Evolutionary conservation across 2,797 vertebrate species (phyloP).

Genomic region (Erpetoichthys calabaricus): DNA sequence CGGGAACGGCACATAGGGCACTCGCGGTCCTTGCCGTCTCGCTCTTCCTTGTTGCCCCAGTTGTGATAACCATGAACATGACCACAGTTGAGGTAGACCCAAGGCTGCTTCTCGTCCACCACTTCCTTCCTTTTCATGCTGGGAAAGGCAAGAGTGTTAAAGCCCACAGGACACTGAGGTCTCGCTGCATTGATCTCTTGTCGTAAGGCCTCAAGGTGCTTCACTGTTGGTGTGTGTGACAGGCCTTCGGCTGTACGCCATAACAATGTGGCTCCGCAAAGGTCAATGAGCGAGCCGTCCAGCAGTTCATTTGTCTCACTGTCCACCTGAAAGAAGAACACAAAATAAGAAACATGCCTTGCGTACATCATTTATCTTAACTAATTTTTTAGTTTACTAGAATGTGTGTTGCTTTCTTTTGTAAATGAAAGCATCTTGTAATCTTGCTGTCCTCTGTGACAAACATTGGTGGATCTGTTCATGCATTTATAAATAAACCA

Average conservation of each 20-base stretch:
- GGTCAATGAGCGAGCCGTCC: slow-evolving; percentile 88
- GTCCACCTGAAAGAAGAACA: slow-evolving; percentile 59
- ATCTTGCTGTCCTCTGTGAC: too few species aligned
- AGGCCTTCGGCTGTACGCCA: slow-evolving; percentile 95
- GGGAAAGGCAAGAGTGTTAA: slow-evolving; percentile 96
- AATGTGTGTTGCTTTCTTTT: too few species aligned
- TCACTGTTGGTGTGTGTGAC: slow-evolving; percentile 81
- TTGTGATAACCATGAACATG: slow-evolving; percentile 95
- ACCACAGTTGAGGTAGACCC: slow-evolving; percentile 92
- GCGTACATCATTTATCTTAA: too few species aligned
- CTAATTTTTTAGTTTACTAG: too few species aligned
- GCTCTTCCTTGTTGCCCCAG: slow-evolving; percentile 83
- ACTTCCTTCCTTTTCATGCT: slow-evolving; percentile 94
- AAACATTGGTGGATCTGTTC: too few species aligned
- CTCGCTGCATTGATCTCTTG: slow-evolving; percentile 93
- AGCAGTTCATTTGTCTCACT: slow-evolving; percentile 84
- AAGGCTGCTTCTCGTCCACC: slow-evolving; percentile 92
- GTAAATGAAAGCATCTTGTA: too few species aligned
- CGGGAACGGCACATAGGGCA: slow-evolving; percentile 93
- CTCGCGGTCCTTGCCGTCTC: slow-evolving; percentile 74
- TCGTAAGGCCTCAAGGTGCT: slow-evolving; percentile 88
- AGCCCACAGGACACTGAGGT: slow-evolving; percentile 93
- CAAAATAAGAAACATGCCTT: background rate
- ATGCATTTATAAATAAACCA: too few species aligned
- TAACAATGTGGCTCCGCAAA: slow-evolving; percentile 86